Evolutionary conservation across 2,113 vertebrate species (phyloP), one percentile per base, ranked within the genome.

Genomic region (Archilochus colubris): DNA sequence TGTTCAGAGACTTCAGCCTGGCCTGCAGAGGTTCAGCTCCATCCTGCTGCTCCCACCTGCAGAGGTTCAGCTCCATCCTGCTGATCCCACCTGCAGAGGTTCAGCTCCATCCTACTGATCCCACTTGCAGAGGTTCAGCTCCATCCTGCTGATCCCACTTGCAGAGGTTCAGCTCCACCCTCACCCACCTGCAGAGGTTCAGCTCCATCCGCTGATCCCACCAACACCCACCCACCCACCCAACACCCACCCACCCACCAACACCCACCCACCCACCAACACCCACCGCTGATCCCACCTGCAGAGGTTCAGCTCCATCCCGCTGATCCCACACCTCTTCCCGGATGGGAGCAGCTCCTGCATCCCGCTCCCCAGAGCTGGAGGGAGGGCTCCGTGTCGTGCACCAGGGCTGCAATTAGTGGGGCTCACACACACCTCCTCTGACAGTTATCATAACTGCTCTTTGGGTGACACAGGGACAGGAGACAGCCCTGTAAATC

Each of bases 291-390:
- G 33, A 33, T 33, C 33, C 33, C 33, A 33, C 33, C 33, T 33
- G 33, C 33, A 33, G 33, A 33, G 33, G 33, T 33, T 33, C 33
- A 40, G 74, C 89, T 68, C 38, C 59, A 2, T 28, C 12, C 53
- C 1, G 8, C 38, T 2, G n/a, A 2, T 5, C 5, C 1, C 54
- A 3, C 0, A 1, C 59, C 36, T 5, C 1, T 15, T 23, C 61
- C 80, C 0, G 7, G 64, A 50, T 1, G 28, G 70, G 9, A 40
- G 61, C 80, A 62, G 40, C 58, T 82, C 70, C 84, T 2, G 14
- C 53, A 61, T 12, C 50, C 2, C 3, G 28, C 17, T 54, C 85
- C 43, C 24, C 2, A 1, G 61, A 66, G 86, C 58, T 6, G 8
- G 25, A 40, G 67, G 72, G 76, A 28, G 1, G 7, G 70, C 83